phyloP scores from a whole-genome alignment of 2,113 vertebrate genomes.

The Trachemys scripta region DNA sequence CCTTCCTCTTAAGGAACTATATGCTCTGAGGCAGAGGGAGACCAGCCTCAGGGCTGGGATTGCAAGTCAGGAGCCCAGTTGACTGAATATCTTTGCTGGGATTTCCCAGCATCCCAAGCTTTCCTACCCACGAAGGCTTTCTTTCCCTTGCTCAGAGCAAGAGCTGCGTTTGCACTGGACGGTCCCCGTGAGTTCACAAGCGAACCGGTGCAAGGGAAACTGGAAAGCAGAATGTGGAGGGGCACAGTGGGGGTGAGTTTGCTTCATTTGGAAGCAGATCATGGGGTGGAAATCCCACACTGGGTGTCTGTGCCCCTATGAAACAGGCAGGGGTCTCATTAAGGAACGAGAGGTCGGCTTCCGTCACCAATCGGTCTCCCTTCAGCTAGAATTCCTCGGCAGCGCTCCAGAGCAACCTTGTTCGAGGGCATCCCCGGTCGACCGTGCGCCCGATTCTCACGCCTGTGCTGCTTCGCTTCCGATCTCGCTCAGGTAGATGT shows the following conservation, averaged over 20 bases:
- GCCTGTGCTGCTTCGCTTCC: not conserved
- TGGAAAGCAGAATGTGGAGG: not conserved
- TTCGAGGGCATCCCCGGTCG: not conserved
- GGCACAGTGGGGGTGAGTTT: not conserved
- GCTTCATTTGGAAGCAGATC: not conserved
- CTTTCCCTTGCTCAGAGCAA: not conserved
- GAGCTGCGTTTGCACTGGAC: not conserved
- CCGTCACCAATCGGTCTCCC: not conserved
- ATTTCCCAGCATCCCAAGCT: not conserved
- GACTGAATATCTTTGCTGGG: not conserved
- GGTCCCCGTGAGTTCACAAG: not conserved
- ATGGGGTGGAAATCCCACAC: too few relatives aligned
- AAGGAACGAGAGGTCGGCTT: not conserved
- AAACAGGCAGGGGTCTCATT: not conserved
- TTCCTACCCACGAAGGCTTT: not conserved
- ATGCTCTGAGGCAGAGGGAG: not conserved
- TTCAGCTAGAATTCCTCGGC: not conserved
- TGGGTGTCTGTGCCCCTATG: not conserved
- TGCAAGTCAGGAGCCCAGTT: not conserved
- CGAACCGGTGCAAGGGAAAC: not conserved
- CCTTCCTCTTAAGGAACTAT: not conserved
- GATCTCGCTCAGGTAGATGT: not conserved
- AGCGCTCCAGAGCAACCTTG: not conserved
- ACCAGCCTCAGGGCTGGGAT: rapidly evolving
- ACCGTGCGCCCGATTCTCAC: not conserved